Evolutionary conservation across 1,140 invertebrate species (phyloP).

Genomic region (Trichoplusia ni): DNA sequence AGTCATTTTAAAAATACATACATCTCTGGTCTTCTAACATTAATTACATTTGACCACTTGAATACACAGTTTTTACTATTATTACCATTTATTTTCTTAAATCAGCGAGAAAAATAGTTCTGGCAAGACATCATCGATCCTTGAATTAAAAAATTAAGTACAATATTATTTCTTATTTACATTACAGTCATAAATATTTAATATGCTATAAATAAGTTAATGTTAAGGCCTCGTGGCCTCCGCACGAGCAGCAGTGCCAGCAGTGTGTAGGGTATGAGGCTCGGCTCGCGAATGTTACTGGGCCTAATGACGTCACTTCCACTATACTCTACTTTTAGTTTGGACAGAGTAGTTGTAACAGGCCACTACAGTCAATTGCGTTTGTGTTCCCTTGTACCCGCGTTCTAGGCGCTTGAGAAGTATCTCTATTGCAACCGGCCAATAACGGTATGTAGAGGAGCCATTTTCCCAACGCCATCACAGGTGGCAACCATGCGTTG

Average conservation of each 20-base stretch:
- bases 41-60: too few relatives aligned
- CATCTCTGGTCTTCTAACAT: too few relatives aligned
- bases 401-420: too few relatives aligned
- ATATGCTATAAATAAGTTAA: slow-evolving; percentile 66
- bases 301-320: background rate
- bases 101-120: too few relatives aligned
- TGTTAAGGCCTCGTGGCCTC: slow-evolving; percentile 56
- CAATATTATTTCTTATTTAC: slow-evolving; percentile 77
- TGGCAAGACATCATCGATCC: slow-evolving; percentile 60
- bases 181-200: slow-evolving; percentile 68
- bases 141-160: slow-evolving; percentile 66
- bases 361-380: too few relatives aligned
- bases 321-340: background rate
- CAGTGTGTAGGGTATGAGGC: slow-evolving; percentile 41
- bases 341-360: too few relatives aligned
- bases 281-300: background rate
- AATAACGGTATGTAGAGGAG: slow-evolving; percentile 1
- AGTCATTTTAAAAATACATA: slow-evolving; percentile 30
- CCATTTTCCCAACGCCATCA: slow-evolving; percentile 39
- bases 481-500: slow-evolving; percentile 56
- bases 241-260: slow-evolving; percentile 58
- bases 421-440: too few relatives aligned
- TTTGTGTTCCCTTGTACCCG: too few relatives aligned
- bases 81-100: too few relatives aligned
- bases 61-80: too few relatives aligned